These are phyloP conservation scores for Acrobeloides nanus DNA, from an alignment of 2,888 invertebrate species.

Conservation along the genomic window DNA sequence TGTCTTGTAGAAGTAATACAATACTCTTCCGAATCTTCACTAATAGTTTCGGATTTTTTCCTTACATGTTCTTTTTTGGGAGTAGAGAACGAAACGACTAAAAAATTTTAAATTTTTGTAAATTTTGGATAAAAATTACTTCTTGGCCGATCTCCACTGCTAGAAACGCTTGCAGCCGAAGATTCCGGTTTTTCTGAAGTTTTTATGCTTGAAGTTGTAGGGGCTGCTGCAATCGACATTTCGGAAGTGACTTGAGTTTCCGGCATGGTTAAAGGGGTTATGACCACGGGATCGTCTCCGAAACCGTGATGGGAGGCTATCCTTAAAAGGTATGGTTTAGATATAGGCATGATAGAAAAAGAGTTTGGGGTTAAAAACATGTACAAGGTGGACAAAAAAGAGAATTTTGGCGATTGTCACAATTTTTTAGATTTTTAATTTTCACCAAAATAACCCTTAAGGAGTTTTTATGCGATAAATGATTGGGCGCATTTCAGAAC, in stretches of 20 bases:
- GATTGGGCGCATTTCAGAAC: no score
- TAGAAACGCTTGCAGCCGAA: slow-evolving; percentile 5
- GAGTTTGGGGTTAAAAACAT: not conserved
- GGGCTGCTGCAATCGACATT: slow-evolving; percentile 4
- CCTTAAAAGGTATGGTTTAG: slow-evolving; percentile 3
- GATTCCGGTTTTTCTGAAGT: slow-evolving; percentile 12
- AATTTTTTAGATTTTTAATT: no score
- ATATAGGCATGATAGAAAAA: not conserved
- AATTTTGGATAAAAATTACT: slow-evolving; percentile 3
- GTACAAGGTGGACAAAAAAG: no score
- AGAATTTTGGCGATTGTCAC: no score
- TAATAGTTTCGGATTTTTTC: slow-evolving; percentile 16
- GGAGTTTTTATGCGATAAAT: no score
- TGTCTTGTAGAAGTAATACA: slow-evolving; percentile 32
- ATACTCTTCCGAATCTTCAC: slow-evolving; percentile 34
- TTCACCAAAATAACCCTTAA: no score
- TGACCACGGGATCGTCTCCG: slow-evolving; percentile 20
- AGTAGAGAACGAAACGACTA: slow-evolving; percentile 51
- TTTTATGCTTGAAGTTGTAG: slow-evolving; percentile 7
- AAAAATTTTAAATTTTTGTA: slow-evolving; percentile 9
- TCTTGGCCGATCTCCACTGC: slow-evolving; percentile 14
- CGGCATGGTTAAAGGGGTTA: slow-evolving; percentile 18
- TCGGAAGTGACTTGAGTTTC: slow-evolving; percentile 13
- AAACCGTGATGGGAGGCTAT: not conserved
- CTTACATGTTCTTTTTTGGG: slow-evolving; percentile 43